phyloP scores from a whole-genome alignment of 2,888 invertebrate genomes.

The Linnaemya vulpina region DNA sequence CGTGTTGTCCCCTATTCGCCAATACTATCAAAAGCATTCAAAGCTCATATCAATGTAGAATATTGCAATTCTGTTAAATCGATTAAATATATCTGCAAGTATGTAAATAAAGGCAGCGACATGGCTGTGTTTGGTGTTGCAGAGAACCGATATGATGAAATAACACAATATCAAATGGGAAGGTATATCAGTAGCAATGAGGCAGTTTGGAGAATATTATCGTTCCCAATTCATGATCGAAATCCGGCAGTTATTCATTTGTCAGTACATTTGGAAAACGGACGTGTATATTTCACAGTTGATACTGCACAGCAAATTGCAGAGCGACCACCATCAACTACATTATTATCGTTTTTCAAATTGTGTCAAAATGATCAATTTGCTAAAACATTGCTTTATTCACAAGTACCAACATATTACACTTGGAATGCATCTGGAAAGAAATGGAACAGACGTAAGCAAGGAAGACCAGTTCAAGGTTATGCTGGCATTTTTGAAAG shows the following conservation, averaged over 20 bases:
- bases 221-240: constrained; percentile 47
- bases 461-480: too few relatives aligned
- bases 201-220: constrained; percentile 48
- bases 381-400: too few relatives aligned
- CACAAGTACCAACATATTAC: too few relatives aligned
- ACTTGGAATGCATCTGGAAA: too few relatives aligned
- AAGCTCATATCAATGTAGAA: constrained; percentile 71
- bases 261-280: too few relatives aligned
- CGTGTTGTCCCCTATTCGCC: constrained; percentile 38
- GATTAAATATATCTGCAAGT: constrained; percentile 78
- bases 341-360: too few relatives aligned
- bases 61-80: constrained; percentile 81
- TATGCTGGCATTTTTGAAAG: too few relatives aligned
- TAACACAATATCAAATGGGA: constrained; percentile 64
- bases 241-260: not conserved
- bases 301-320: too few relatives aligned
- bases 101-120: constrained; percentile 72
- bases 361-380: too few relatives aligned
- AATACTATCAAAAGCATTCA: constrained; percentile 72
- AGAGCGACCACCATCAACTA: too few relatives aligned
- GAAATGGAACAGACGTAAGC: too few relatives aligned
- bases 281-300: too few relatives aligned
- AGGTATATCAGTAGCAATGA: constrained; percentile 74
- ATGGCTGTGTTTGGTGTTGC: constrained; percentile 23
- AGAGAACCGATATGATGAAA: constrained; percentile 47